Evolutionary conservation across 35 echinoderm and acorn worm genomes (phyloP).

Genomic region (Acanthaster planci): DNA sequence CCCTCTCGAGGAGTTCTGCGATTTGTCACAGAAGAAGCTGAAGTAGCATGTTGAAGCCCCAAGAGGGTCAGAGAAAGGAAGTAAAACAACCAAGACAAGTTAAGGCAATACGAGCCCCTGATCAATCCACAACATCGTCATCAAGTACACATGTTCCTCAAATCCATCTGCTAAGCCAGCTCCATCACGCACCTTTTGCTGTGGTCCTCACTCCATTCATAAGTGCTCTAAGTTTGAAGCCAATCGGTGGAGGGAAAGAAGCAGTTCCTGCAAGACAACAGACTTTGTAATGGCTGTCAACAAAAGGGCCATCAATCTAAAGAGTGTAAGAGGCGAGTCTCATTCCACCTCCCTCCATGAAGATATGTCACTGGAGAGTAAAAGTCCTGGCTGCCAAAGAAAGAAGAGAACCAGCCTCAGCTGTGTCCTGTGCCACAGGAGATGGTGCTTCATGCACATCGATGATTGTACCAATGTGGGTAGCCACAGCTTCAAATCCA

Average conservation of each 20-base stretch:
- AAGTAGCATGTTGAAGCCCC: slow-evolving; percentile 9
- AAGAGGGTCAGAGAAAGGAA: not conserved
- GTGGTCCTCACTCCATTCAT: slow-evolving; percentile 24
- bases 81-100: not conserved
- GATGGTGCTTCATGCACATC: too few species aligned
- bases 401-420: not conserved
- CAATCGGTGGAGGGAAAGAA: slow-evolving; percentile 38
- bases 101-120: not conserved
- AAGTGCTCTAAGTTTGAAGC: slow-evolving; percentile 46
- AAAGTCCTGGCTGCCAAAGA: not conserved
- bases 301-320: slow-evolving; percentile 52
- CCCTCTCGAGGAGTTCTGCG: slow-evolving; percentile 27
- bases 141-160: too few species aligned
- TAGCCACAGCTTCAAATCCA: not conserved
- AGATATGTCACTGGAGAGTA: slow-evolving; percentile 29
- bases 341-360: slow-evolving; percentile 47
- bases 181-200: slow-evolving; percentile 34
- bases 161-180: slow-evolving; percentile 18
- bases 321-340: slow-evolving; percentile 50
- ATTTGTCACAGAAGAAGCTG: slow-evolving; percentile 55
- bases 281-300: slow-evolving; percentile 70
- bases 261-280: slow-evolving; percentile 48
- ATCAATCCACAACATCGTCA: too few species aligned
- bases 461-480: too few species aligned
- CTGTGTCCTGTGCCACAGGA: too few species aligned